Percentiles rank a stretch among this genome's conserved stretches.
phyloP scores from a whole-genome alignment of 2,888 invertebrate species.

The Epicampocera succincta region DNA sequence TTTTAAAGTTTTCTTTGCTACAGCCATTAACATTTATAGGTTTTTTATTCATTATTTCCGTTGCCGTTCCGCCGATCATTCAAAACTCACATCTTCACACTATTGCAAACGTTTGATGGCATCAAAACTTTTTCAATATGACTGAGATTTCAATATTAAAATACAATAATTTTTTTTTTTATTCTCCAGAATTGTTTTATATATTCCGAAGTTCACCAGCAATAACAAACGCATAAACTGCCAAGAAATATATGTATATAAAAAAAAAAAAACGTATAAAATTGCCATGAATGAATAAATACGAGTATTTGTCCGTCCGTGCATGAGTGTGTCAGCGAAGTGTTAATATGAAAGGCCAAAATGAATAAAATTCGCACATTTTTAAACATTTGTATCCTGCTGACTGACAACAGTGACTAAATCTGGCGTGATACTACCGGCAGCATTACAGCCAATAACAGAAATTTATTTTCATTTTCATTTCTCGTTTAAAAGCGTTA shows the following conservation, averaged over 20 bases:
- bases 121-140: too few relatives aligned
- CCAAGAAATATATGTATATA: not conserved
- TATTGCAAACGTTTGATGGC: too few relatives aligned
- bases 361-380: constrained; percentile 57
- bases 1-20: too few relatives aligned
- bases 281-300: constrained; percentile 43
- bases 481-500: constrained; percentile 30
- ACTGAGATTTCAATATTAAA: constrained; percentile 7
- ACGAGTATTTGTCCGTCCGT: not conserved
- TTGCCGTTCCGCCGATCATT: too few relatives aligned
- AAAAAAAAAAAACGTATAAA: not conserved
- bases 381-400: constrained; percentile 58
- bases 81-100: too few relatives aligned
- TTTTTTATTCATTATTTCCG: too few relatives aligned
- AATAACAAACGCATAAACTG: not conserved
- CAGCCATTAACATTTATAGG: too few relatives aligned
- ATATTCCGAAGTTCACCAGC: not conserved
- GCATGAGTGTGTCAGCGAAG: constrained; percentile 2
- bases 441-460: not conserved
- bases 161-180: not conserved
- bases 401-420: constrained; percentile 49
- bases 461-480: constrained; percentile 17
- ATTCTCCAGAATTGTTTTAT: too few relatives aligned
- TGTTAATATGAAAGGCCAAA: constrained; percentile 63
- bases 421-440: constrained; percentile 2